Percentiles rank a stretch among this genome's conserved stretches.
phyloP scores from a whole-genome alignment of 2,888 invertebrate species.

The Cinara cedri region DNA sequence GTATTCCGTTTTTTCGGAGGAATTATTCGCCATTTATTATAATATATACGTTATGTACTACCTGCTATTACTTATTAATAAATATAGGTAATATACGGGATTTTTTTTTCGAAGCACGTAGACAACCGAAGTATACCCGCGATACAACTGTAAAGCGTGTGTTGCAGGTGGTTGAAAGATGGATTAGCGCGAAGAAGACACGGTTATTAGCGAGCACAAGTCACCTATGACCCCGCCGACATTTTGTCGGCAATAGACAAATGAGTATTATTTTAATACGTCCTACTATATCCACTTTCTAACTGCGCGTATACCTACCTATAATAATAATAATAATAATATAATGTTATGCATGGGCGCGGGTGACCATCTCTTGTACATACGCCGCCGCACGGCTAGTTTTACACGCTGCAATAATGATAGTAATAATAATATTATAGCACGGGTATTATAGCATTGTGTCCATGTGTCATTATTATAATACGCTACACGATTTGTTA shows the following conservation, averaged over 20 bases:
- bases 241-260: conserved; percentile 46
- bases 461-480: conserved; percentile 38
- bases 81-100: too few species aligned
- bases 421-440: too few species aligned
- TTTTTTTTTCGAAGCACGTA: not conserved
- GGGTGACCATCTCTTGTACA: conserved; percentile 24
- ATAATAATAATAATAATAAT: not conserved
- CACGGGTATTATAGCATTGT: not conserved
- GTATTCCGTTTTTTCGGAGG: too few species aligned
- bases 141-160: not conserved
- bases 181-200: conserved; percentile 44
- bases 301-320: not conserved
- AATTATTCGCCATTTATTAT: not conserved
- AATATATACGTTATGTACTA: not conserved
- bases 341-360: conserved; percentile 15
- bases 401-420: not conserved
- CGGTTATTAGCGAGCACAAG: conserved; percentile 34
- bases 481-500: conserved; percentile 33
- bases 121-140: too few species aligned
- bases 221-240: conserved; percentile 47
- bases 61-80: not conserved
- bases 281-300: conserved; percentile 26
- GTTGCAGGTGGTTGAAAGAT: conserved; percentile 22
- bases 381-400: conserved; percentile 1
- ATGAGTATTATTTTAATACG: not conserved